phyloP scores from a whole-genome alignment of 1,140 invertebrate genomes.

The Drosophila erecta region DNA sequence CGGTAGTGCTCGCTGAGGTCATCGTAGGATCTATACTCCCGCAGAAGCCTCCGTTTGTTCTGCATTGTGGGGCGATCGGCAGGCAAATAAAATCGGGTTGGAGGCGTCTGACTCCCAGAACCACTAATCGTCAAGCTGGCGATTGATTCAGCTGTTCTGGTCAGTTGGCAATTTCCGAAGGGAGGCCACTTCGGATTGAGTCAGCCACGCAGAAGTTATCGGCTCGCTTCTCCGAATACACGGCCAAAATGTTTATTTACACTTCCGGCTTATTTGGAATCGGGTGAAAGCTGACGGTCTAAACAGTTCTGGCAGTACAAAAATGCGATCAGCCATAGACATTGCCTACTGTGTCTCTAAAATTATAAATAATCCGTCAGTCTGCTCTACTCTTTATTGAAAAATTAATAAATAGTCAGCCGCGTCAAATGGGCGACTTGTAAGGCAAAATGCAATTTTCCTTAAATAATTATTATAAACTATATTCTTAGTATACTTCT shows the following conservation, averaged over 20 bases:
- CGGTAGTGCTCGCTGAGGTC: slow-evolving; percentile 60
- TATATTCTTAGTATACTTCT: too few species aligned
- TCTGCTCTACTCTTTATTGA: too few species aligned
- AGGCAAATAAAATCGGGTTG: slow-evolving; percentile 15
- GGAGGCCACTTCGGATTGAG: slow-evolving; percentile 13
- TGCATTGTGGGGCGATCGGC: slow-evolving; percentile 25
- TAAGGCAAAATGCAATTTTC: too few species aligned
- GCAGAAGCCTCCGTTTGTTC: slow-evolving; percentile 42
- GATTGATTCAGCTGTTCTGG: slow-evolving; percentile 52
- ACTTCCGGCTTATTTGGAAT: slow-evolving; percentile 13
- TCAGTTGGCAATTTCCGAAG: slow-evolving; percentile 20
- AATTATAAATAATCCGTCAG: too few species aligned
- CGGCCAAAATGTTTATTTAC: slow-evolving; percentile 13
- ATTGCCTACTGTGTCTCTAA: neutral
- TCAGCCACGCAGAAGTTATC: slow-evolving; percentile 21
- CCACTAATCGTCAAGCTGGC: slow-evolving; percentile 3
- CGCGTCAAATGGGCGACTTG: too few species aligned
- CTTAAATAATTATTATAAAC: too few species aligned
- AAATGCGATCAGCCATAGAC: neutral
- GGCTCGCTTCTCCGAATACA: slow-evolving; percentile 26
- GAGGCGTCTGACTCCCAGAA: neutral
- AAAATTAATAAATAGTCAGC: too few species aligned
- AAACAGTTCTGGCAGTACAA: neutral
- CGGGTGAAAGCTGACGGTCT: slow-evolving; percentile 3
- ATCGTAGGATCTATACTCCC: slow-evolving; percentile 63